Percentiles rank a stretch among this genome's conserved stretches.
Conservation (phyloP, 2,888 invertebrate species). For the Cistogaster globosa region DNA sequence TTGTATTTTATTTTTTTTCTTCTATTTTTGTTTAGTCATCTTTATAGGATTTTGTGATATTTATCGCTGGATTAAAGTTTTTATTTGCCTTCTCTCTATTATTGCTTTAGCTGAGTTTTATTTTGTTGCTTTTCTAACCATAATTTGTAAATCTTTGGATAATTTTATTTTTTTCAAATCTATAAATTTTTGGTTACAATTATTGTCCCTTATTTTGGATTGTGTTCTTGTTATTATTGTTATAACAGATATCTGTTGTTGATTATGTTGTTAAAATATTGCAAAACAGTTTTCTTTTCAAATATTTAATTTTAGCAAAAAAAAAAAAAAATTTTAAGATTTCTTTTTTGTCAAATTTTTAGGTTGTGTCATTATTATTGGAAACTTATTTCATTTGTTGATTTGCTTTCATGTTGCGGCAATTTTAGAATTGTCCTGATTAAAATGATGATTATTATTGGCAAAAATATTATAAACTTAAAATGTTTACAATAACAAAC, state of each 20-base stretch:
- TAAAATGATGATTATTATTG: background rate
- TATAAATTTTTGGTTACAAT: slow-evolving; percentile 30
- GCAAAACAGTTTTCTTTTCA: slow-evolving; percentile 23
- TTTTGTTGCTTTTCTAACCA: slow-evolving; percentile 1
- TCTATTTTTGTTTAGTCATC: slow-evolving; percentile 70
- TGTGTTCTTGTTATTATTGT: slow-evolving; percentile 46
- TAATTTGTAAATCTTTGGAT: background rate
- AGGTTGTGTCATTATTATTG: slow-evolving; percentile 17
- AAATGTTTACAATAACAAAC: no score
- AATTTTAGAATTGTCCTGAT: background rate
- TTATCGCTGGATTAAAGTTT: slow-evolving; percentile 72
- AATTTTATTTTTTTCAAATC: background rate
- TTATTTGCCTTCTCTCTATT: slow-evolving; percentile 38
- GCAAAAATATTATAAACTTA: background rate
- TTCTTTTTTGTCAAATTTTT: slow-evolving; percentile 27
- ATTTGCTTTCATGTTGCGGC: slow-evolving; percentile 29
- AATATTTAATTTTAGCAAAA: slow-evolving; percentile 25
- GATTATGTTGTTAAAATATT: slow-evolving; percentile 62
- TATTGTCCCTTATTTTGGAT: slow-evolving; percentile 36
- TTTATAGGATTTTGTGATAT: slow-evolving; percentile 72
- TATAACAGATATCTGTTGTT: slow-evolving; percentile 56
- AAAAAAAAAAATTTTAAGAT: slow-evolving; percentile 2
- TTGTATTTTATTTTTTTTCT: background rate
- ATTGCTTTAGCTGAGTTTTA: slow-evolving; percentile 42
- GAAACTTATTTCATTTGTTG: slow-evolving; percentile 40